Conservation (phyloP, 2,113 vertebrate species). For the Marmota flaviventris region DNA sequence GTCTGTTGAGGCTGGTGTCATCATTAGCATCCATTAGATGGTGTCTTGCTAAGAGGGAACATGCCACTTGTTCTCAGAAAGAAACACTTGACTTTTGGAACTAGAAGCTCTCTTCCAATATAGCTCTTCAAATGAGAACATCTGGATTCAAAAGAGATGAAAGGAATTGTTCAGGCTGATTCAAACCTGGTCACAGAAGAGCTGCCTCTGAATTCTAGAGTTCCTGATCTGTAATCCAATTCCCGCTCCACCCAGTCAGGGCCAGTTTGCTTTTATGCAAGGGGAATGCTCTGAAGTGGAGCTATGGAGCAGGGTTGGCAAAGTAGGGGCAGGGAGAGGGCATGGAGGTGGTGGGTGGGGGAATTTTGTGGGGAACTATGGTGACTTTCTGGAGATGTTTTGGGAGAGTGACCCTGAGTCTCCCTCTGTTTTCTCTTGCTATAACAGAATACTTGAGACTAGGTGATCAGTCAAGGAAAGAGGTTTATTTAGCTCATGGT, state of each 20-base stretch:
- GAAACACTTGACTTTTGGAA: background rate
- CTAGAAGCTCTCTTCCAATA: background rate
- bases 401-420: background rate
- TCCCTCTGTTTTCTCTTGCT: background rate
- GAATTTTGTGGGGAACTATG: too few relatives aligned
- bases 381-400: background rate
- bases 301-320: background rate
- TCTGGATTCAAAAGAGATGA: background rate
- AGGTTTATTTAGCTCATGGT: too few relatives aligned
- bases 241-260: too few relatives aligned
- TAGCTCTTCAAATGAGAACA: background rate
- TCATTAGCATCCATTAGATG: too few relatives aligned
- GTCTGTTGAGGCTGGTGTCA: rapidly evolving
- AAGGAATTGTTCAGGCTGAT: background rate
- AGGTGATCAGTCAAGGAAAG: background rate
- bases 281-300: background rate
- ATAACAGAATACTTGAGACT: background rate
- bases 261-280: rapidly evolving
- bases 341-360: too few relatives aligned
- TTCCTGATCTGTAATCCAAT: background rate
- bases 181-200: background rate
- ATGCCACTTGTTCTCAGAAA: background rate
- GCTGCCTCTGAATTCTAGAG: background rate
- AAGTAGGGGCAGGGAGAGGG: background rate
- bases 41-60: background rate